Evolutionary conservation across 35 echinoderm and acorn worm genomes (phyloP).

Genomic region (Heliocidaris erythrogramma): DNA sequence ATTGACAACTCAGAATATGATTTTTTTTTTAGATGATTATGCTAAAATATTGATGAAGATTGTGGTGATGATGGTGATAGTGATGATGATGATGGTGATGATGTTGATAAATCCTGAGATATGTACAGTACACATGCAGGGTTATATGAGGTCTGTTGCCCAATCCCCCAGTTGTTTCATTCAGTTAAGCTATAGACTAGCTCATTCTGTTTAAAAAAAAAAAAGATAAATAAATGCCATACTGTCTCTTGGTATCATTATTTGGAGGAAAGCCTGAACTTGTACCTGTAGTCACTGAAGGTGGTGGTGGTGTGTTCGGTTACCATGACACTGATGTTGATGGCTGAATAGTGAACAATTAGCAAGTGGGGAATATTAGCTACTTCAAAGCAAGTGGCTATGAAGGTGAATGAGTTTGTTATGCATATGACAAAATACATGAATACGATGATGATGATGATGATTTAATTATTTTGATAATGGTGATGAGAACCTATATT

Average conservation of each 20-base stretch:
- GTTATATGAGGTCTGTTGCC: slow-evolving; percentile 33
- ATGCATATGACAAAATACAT: too few relatives aligned
- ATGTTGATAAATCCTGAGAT: background rate
- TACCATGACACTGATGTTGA: background rate
- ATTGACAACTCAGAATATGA: background rate
- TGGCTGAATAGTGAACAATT: background rate
- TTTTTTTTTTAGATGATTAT: too few relatives aligned
- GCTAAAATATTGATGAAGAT: too few relatives aligned
- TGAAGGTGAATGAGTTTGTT: too few relatives aligned
- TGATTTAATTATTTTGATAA: too few relatives aligned
- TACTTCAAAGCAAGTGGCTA: too few relatives aligned
- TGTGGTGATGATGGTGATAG: background rate
- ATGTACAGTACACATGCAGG: slow-evolving; percentile 25
- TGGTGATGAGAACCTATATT: too few relatives aligned
- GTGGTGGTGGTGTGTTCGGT: background rate
- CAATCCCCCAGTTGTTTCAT: slow-evolving; percentile 1
- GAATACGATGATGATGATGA: too few relatives aligned
- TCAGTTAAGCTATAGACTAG: slow-evolving; percentile 44
- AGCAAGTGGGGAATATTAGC: background rate
- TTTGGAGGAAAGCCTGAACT: background rate
- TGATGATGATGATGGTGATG: background rate
- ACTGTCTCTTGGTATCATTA: background rate
- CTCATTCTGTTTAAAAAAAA: slow-evolving; percentile 49
- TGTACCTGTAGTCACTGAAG: background rate
- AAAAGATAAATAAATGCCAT: slow-evolving; percentile 17